Evolutionary conservation across 1,140 invertebrate genomes (phyloP).

Genomic region (Drosophila truncata): DNA sequence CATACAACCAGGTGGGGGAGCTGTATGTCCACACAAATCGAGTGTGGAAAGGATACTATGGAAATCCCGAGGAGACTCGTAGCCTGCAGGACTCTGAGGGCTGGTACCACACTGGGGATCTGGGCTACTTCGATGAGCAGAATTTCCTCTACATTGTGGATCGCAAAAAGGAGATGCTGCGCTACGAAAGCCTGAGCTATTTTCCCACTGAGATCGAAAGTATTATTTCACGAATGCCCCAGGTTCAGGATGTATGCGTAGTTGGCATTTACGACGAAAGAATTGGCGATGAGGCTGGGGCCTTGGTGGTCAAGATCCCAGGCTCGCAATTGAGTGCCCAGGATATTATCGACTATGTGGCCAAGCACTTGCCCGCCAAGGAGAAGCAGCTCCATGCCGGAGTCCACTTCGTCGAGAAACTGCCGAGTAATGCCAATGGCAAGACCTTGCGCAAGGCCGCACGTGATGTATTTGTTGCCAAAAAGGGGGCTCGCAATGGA

Average conservation of each 20-base stretch:
- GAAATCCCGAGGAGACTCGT: conserved; percentile 87
- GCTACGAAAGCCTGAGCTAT: conserved; percentile 86
- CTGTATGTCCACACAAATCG: conserved; percentile 76
- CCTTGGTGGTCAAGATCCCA: conserved; percentile 56
- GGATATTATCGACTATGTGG: conserved; percentile 69
- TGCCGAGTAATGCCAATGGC: conserved; percentile 19
- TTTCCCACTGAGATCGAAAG: conserved; percentile 75
- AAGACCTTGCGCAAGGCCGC: conserved; percentile 5
- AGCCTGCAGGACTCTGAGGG: conserved; percentile 88
- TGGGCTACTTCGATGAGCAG: conserved; percentile 89
- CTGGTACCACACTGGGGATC: conserved; percentile 91
- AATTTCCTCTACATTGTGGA: conserved; percentile 90
- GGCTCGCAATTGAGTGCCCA: conserved; percentile 44
- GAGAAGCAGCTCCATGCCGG: conserved; percentile 87
- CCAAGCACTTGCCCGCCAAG: conserved; percentile 77
- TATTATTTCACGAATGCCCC: conserved; percentile 43
- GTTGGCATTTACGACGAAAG: conserved; percentile 69
- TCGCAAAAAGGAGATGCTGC: conserved; percentile 92
- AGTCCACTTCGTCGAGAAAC: conserved; percentile 87
- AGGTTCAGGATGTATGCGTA: conserved; percentile 74
- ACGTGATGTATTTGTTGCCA: neutral
- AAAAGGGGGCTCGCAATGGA: neutral
- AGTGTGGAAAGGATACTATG: conserved; percentile 85
- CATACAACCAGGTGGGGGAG: conserved; percentile 83
- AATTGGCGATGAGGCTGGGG: conserved; percentile 63